Percentiles rank a stretch among this genome's conserved stretches.
These are phyloP conservation scores for Hypocryptadius cinnamomeus DNA, from an alignment of 2,113 vertebrate genomes.

Conservation along the genomic window DNA sequence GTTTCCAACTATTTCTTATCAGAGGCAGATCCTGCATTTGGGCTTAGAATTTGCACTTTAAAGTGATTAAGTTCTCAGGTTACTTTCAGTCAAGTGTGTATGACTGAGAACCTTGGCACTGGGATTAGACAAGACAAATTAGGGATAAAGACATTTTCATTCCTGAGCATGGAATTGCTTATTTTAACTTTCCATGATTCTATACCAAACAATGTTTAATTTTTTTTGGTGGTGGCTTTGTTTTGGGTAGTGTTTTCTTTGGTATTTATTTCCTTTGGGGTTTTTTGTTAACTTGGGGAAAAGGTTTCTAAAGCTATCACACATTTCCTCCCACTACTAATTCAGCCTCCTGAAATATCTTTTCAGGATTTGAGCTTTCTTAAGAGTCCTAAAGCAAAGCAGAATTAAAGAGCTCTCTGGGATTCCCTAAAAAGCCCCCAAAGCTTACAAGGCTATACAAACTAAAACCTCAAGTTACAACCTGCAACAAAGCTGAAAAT, in stretches of 20 bases:
- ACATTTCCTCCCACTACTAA: not conserved
- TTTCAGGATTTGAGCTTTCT: not conserved
- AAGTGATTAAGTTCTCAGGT: conserved; percentile 9
- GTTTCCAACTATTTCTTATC: conserved; percentile 2
- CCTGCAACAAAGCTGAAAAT: not conserved
- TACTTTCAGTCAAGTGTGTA: not conserved
- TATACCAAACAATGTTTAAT: not conserved
- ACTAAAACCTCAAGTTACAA: not conserved
- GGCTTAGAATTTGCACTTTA: not conserved
- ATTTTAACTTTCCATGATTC: not conserved
- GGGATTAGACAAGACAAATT: not conserved
- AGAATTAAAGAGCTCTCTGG: not conserved
- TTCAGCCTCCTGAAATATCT: not conserved
- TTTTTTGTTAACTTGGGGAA: not conserved
- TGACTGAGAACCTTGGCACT: not conserved
- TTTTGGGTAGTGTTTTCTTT: not conserved
- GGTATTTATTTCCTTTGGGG: not conserved
- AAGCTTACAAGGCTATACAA: not conserved
- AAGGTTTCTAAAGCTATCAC: not conserved
- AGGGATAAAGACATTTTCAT: not conserved
- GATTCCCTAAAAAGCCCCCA: not conserved
- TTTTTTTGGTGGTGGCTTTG: not conserved
- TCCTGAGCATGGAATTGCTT: not conserved
- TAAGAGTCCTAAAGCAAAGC: not conserved
- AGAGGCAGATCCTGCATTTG: not conserved